Conservation (phyloP, 2,113 vertebrate species). For the Onychorhynchus coronatus region DNA sequence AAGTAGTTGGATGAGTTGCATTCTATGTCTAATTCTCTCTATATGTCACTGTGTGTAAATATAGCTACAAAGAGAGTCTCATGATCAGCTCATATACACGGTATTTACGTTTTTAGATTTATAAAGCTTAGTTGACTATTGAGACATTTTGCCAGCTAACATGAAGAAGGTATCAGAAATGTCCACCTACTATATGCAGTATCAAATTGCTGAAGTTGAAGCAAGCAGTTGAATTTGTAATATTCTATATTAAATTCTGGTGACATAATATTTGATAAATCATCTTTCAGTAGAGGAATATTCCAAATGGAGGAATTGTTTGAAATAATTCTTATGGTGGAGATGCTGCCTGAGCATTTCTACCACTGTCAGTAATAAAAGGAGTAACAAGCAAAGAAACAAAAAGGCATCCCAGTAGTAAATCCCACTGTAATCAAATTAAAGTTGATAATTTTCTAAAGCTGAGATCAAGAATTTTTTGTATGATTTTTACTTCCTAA, state of each 20-base stretch:
- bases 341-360: not conserved
- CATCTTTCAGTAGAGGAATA: not conserved
- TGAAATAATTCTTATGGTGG: not conserved
- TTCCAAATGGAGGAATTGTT: not conserved
- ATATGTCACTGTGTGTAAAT: not conserved
- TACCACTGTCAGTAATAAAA: not conserved
- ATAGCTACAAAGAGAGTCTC: not conserved
- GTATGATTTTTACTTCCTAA: not conserved
- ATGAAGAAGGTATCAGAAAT: not conserved
- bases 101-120: not conserved
- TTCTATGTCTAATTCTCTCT: not conserved
- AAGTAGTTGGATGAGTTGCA: not conserved
- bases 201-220: not conserved
- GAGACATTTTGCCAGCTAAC: not conserved
- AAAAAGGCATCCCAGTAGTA: not conserved
- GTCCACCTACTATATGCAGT: not conserved
- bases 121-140: not conserved
- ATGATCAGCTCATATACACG: not conserved
- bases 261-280: not conserved
- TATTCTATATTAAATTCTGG: not conserved
- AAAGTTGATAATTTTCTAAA: not conserved
- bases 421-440: not conserved
- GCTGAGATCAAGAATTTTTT: not conserved
- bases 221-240: not conserved
- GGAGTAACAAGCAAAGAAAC: not conserved